phyloP scores from a whole-genome alignment of 2,888 invertebrate genomes.

The Ormyrus rosae region DNA sequence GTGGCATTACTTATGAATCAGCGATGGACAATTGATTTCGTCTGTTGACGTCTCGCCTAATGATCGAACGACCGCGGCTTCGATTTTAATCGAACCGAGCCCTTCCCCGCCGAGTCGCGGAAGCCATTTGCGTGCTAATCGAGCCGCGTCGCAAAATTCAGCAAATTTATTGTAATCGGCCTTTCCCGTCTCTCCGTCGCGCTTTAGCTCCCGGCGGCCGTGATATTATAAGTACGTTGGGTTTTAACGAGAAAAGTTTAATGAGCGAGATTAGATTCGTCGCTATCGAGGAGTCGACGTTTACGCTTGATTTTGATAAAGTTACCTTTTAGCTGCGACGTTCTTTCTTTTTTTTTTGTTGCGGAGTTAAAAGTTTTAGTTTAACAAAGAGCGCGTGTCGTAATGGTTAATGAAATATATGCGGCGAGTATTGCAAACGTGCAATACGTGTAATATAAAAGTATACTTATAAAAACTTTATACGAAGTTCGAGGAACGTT shows the following conservation, averaged over 20 bases:
- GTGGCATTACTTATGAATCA: slow-evolving; percentile 34
- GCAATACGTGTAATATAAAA: no score
- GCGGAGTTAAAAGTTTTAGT: no score
- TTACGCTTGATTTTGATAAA: no score
- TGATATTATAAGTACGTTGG: not conserved
- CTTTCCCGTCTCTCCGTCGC: not conserved
- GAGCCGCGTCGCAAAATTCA: no score
- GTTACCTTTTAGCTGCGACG: no score
- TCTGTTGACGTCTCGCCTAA: slow-evolving; percentile 16
- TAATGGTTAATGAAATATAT: no score
- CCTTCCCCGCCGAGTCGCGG: not conserved
- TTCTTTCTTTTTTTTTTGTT: no score
- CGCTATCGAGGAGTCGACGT: not conserved
- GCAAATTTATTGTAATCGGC: slow-evolving; percentile 3
- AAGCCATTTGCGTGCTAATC: slow-evolving; percentile 3
- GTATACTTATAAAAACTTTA: no score
- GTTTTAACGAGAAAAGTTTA: not conserved
- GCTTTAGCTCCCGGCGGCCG: no score
- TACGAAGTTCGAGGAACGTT: no score
- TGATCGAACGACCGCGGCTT: slow-evolving; percentile 1
- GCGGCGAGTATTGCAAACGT: no score
- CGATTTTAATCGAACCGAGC: not conserved
- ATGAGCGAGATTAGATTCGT: not conserved
- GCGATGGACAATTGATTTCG: slow-evolving; percentile 22
- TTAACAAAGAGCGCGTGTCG: no score